phyloP scores from a whole-genome alignment of 2,888 invertebrate species.

The Ctena decussata region DNA sequence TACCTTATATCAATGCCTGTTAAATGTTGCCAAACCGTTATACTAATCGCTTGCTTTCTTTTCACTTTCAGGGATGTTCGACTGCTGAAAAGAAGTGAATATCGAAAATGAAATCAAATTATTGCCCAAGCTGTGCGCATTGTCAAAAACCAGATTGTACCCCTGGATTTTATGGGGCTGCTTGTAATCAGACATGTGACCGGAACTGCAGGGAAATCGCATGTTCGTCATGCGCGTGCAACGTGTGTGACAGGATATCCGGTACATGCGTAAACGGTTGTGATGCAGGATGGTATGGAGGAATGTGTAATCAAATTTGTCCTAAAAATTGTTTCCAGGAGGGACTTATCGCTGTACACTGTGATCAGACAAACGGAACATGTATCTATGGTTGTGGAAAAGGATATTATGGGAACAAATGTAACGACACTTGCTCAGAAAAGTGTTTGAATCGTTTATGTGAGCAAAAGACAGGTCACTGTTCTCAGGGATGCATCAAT shows the following conservation, averaged over 20 bases:
- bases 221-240: conserved; percentile 49
- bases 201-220: conserved; percentile 50
- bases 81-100: too few species aligned
- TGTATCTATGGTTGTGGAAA: conserved; percentile 46
- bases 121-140: conserved; percentile 30
- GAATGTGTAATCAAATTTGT: conserved; percentile 43
- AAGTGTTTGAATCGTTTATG: conserved; percentile 45
- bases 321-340: conserved; percentile 33
- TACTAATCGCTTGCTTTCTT: too few species aligned
- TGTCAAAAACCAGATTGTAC: conserved; percentile 33
- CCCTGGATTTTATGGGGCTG: conserved; percentile 37
- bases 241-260: conserved; percentile 36
- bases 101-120: background rate
- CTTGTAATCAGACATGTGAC: conserved; percentile 42
- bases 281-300: conserved; percentile 55
- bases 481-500: conserved; percentile 46
- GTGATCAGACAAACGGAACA: conserved; percentile 40
- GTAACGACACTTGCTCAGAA: conserved; percentile 49
- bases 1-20: too few species aligned
- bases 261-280: conserved; percentile 58
- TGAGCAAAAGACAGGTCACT: conserved; percentile 38
- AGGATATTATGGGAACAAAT: conserved; percentile 53
- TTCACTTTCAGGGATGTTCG: too few species aligned
- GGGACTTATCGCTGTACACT: background rate
- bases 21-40: too few species aligned